Base-by-base conservation (phyloP, 1,140 invertebrate species). In the Dolichoris vasculosae region DNA sequence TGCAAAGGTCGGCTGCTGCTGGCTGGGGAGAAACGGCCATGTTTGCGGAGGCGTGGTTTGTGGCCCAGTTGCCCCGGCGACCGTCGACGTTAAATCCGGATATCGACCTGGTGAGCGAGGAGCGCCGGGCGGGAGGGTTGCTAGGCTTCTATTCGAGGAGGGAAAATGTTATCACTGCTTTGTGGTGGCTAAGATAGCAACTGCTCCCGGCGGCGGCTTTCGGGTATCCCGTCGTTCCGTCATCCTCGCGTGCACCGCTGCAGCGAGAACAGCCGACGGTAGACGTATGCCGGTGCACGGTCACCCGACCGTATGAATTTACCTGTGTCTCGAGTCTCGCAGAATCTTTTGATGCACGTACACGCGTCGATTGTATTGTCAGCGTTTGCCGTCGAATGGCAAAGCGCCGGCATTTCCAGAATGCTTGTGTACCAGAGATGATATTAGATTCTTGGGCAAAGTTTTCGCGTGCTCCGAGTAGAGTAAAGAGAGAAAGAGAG, bases 131-230 rank as follows among this genome's bases (percentile, higher is more conserved):
- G 79, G 89, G 90, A 92, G 92, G 90, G 91, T 93, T 92, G 92
- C 92, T 92, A 92, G 91, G 92, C 91, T 92, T 83, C 82, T 91
- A 92, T 92, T 93, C 89, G 91, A 90, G 92, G 92, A 93, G 92
- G 92, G 92, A 93, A 93, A 93, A 93, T 93, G 92, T 93, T 93
- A 93, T 93, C 93, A 93, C 92, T 93, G 92, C 93, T 93, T 93
- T 93, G 93, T 93, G 92, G 92, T 91, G 91, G 90, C 91, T 93
- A 93, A 93, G 92, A 93, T 93, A 93, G 91, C 92, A 93, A 90
- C 90, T 89, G 90, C 88, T 89, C 88, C 88, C 85, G 85, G 71
- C 79, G 20, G 63, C 51, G 17, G 59, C 78, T 73, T 35, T 35
- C 23, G 35, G 23, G 43, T n/a, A 63, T 43, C 46, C 26, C 86